Evolutionary conservation across 1,140 invertebrate species (phyloP), one percentile per base, ranked within the genome.

Genomic region (Diabrotica undecimpunctata): DNA sequence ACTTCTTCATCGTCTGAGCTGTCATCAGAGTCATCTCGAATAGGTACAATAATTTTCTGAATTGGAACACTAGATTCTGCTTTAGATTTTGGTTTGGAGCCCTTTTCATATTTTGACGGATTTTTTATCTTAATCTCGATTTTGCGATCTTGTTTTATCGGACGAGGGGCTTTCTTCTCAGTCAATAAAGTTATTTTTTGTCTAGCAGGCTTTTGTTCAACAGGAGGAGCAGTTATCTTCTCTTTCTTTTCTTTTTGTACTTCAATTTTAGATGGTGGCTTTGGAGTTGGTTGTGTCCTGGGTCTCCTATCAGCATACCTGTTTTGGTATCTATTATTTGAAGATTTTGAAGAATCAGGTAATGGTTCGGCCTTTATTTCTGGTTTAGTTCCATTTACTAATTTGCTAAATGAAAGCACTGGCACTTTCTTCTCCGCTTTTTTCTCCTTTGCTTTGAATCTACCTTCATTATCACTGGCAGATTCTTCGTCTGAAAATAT

Each of bases 71-170:
- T 52, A 38, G 41, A 8, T 56, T 37, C 14, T 54, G 46, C 11
- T 36, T 5, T 58, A 39, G 54, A 9, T 56, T 64, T 69, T 8
- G 7, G 9, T 54, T 66, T 56, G 12, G 67, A 63, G 9, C 14
- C 60, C 52, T 66, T 66, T 66, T 77, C 74, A 56, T 76, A 75
- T 63, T 77, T 77, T 0, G 71, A 61, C 0, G 74, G 74, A 69
- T 76, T 76, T 51, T 74, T 68, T n/a, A 77, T 75, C 62, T 76
- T 77, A 11, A 77, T 77, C 54, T 77, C 75, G 53, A 77, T 77
- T 67, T 76, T 74, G 56, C 71, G 67, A 14, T 71, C 69, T 36
- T 53, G 65, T 39, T 66, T 70, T 53, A 62, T 61, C n/a, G 56
- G 57, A n/a, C 55, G 51, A 57, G 62, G 53, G 5, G 69, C 50